Evolutionary conservation across 2,888 invertebrate species (phyloP).

Genomic region (Toxonevra muliebris): DNA sequence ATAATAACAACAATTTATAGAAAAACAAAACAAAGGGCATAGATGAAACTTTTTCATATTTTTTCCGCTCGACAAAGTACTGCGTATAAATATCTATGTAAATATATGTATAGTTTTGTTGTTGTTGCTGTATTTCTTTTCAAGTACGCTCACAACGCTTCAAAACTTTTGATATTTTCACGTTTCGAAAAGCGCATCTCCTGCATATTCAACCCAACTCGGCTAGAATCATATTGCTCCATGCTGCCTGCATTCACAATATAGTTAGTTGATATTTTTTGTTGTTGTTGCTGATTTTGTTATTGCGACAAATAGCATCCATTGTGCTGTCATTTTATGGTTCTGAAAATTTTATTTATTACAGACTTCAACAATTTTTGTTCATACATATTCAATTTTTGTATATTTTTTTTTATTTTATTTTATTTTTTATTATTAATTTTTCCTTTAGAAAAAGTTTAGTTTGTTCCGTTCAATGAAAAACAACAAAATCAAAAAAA

Average conservation of each 20-base stretch:
- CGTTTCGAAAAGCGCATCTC: conserved; percentile 15
- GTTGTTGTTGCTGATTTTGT: background rate
- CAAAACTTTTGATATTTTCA: conserved; percentile 18
- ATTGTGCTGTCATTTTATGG: conserved; percentile 1
- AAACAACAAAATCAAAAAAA: too few species aligned
- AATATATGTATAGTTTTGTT: background rate
- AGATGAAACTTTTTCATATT: background rate
- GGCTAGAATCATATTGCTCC: too few species aligned
- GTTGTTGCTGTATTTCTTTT: background rate
- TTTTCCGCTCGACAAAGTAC: background rate
- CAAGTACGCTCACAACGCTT: background rate
- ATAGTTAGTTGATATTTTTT: background rate
- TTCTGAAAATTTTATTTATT: conserved; percentile 15
- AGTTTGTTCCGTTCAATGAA: too few species aligned
- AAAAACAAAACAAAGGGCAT: background rate
- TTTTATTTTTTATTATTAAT: too few species aligned
- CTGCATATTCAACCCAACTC: too few species aligned
- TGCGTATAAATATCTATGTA: background rate
- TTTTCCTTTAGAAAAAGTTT: too few species aligned
- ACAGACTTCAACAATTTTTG: background rate
- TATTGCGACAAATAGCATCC: background rate
- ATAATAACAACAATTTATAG: background rate
- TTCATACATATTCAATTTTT: too few species aligned
- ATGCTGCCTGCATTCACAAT: background rate
- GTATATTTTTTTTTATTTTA: too few species aligned